Evolutionary conservation across 2,113 vertebrate species (phyloP).

Genomic region (Melanotaenia duboulayi): DNA sequence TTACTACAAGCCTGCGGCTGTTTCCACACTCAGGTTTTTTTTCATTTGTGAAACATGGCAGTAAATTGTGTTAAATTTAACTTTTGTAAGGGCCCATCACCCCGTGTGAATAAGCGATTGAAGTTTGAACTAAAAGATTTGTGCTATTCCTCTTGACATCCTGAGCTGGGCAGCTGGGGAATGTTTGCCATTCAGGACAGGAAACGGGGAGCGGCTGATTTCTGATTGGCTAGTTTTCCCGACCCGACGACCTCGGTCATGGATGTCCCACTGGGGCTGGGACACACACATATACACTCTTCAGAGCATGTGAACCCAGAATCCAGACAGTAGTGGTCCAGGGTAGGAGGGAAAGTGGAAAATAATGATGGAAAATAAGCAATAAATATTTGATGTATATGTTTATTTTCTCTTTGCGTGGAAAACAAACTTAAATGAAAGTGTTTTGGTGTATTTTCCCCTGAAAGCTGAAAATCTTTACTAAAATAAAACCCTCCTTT

Average conservation of each 20-base stretch:
- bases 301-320: slow-evolving; percentile 17
- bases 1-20: background rate
- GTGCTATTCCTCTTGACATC: slow-evolving; percentile 45
- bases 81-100: background rate
- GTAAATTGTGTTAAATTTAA: background rate
- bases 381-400: no score
- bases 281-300: slow-evolving; percentile 29
- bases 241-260: slow-evolving; percentile 58
- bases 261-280: slow-evolving; percentile 55
- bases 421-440: no score
- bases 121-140: slow-evolving; percentile 27
- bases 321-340: slow-evolving; percentile 3
- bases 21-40: no score
- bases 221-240: slow-evolving; percentile 56
- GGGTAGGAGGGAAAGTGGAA: background rate
- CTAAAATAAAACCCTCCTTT: slow-evolving; percentile 1
- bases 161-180: slow-evolving; percentile 36
- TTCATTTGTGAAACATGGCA: background rate
- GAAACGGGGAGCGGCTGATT: slow-evolving; percentile 67
- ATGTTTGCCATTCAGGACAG: slow-evolving; percentile 51
- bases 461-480: background rate
- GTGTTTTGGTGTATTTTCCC: background rate
- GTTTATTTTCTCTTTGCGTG: no score
- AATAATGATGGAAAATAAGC: no score
- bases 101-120: slow-evolving; percentile 32